Base-by-base conservation (phyloP, 2,113 vertebrate species). In the Salvator merianae region DNA sequence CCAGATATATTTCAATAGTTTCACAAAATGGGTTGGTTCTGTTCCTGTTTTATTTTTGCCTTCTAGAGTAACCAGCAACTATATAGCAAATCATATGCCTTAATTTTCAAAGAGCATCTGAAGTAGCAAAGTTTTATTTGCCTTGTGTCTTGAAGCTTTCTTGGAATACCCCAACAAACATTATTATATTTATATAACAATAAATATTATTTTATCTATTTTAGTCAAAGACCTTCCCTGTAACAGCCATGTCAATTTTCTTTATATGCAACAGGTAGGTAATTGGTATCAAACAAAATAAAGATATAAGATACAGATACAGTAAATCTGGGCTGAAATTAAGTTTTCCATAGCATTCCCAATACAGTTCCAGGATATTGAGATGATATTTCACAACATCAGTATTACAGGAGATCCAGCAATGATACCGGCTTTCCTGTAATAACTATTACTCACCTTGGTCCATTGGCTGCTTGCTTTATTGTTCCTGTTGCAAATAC, bases 1-100 rank as follows among this genome's bases (percentile, higher is more conserved):
- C 80, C 80, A 86, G 63, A 81, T 85, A 47, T 76, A 82, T 76
- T 85, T 86, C 79, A 71, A 74, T 9, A n/a, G 50, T 86, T 89
- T 90, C 86, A 71, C 26, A 87, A 50, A 89, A 87, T n/a, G n/a
- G n/a, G n/a, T n/a, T n/a, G n/a, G n/a, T n/a, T n/a, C n/a, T n/a
- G n/a, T n/a, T n/a, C n/a, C n/a, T n/a, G n/a, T n/a, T n/a, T n/a
- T n/a, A n/a, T n/a, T n/a, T n/a, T n/a, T n/a, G n/a, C 38, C 30
- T 68, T 12, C 84, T 92, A 22, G 76, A 84, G 86, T 75, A 86
- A 62, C 59, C 53, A 47, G n/a, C 59, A 1, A 0, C 53, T 87
- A 80, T 79, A 85, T 68, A 43, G 87, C 82, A 86, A 75, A 36
- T 20, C 22, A 66, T 0, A 1, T 47, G 65, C 26, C 66, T 20